phyloP scores from a whole-genome alignment of 2,888 invertebrate species.

The Erebia epiphron region DNA sequence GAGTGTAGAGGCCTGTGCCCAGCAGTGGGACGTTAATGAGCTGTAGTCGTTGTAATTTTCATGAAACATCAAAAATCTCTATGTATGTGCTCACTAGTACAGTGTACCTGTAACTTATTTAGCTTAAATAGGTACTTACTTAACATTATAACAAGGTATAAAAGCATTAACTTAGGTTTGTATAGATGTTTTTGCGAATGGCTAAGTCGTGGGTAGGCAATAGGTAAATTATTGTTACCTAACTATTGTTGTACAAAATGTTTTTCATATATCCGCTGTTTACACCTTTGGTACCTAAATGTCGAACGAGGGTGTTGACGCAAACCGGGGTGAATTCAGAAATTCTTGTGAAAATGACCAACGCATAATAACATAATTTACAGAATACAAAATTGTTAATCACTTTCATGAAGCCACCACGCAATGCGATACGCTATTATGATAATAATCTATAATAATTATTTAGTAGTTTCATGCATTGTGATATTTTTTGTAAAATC shows the following conservation, averaged over 20 bases:
- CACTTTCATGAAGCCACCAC: conserved; percentile 15
- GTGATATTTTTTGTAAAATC: neutral
- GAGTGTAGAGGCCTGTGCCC: no score
- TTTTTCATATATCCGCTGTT: neutral
- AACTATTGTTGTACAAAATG: neutral
- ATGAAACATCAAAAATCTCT: no score
- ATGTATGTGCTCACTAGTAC: no score
- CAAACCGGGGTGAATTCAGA: neutral
- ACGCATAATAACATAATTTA: conserved; percentile 20
- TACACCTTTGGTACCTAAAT: conserved; percentile 3
- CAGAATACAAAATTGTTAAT: conserved; percentile 14
- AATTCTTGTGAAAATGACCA: conserved; percentile 20
- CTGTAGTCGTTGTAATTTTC: no score
- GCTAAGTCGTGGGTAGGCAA: neutral
- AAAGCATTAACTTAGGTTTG: no score
- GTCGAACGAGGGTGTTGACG: neutral
- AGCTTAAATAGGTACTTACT: no score
- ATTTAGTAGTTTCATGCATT: neutral
- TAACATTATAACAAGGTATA: no score
- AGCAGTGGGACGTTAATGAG: no score
- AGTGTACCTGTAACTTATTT: no score
- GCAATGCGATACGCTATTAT: conserved; percentile 9
- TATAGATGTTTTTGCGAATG: neutral
- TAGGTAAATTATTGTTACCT: neutral
- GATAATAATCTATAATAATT: neutral